Base-by-base conservation (phyloP, 2,113 vertebrate species). In the Trogon surrucura region DNA sequence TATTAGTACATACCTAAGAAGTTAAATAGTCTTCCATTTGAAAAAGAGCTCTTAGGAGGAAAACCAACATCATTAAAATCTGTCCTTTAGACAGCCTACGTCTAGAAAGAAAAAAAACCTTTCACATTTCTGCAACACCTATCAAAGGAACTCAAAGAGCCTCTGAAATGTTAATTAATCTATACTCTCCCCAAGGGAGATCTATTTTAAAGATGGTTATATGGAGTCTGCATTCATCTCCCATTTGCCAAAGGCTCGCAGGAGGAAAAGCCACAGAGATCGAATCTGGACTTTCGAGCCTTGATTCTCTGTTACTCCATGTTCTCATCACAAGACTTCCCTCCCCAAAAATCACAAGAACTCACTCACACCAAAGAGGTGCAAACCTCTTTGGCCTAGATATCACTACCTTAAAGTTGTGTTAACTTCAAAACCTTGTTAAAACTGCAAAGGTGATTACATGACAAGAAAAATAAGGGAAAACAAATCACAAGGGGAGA, bases 121-220 rank as follows among this genome's bases (percentile, higher is more conserved):
- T 70, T 9, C 27, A 45, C 82, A 86, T 71, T 96, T 69, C 75
- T 91, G 61, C 58, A 94, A 74, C 71, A 93, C 93, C 82, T 97
- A 92, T 91, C 79, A 91, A 89, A 95, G 78, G 80, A 94, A 95
- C 88, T 82, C 77, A 79, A 89, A 85, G 77, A 1, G 8, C 83
- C 74, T 95, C 92, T 91, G 79, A 93, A 92, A 93, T 94, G 57
- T 90, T 96, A 96, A 96, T 97, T 95, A 97, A 95, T 95, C 93
- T 50, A 89, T 74, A 61, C 45, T 30, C 11, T 91, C 53, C 95
- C 80, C 77, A 87, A 79, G 88, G 74, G 62, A 85, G 67, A 80
- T 75, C 72, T 94, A 74, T 62, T 86, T 93, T 95, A 96, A 93
- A 93, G 95, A 93, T 23, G 34, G 47, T 71, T 88, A 74, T 93